A percentile compares a stretch with the other conserved stretches of the same genome.
These are phyloP conservation scores for Pteropus rufus DNA, from an alignment of 2,797 vertebrate genomes.

Conservation along the genomic window DNA sequence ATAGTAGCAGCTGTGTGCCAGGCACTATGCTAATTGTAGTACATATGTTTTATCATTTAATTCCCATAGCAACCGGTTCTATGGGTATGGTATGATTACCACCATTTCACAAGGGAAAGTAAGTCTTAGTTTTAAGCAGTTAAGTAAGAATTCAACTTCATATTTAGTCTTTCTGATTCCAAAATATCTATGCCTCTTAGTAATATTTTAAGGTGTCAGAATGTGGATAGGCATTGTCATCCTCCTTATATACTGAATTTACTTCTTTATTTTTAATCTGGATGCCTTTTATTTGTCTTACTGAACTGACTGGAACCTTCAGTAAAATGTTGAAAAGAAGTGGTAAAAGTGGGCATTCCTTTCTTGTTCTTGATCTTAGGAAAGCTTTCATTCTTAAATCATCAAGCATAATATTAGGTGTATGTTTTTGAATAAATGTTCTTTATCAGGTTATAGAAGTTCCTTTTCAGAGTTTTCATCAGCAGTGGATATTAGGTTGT, in stretches of 20 bases:
- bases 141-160: background rate
- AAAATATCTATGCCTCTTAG: background rate
- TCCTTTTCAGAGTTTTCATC: background rate
- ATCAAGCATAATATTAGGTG: background rate
- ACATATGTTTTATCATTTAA: conserved; percentile 14
- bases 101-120: background rate
- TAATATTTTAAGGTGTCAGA: background rate
- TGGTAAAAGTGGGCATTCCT: background rate
- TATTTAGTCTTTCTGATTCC: conserved; percentile 5
- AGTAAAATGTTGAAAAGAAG: background rate
- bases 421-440: background rate
- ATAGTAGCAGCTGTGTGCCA: conserved; percentile 34
- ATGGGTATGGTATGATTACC: background rate
- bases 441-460: background rate
- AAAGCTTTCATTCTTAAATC: background rate
- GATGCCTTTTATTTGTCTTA: background rate
- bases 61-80: background rate
- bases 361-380: background rate
- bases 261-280: background rate
- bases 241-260: background rate
- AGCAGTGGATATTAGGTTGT: background rate
- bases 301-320: background rate
- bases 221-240: background rate
- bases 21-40: background rate
- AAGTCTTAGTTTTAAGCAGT: conserved; percentile 20